A percentile compares a stretch with the other conserved stretches of the same genome.
These are phyloP conservation scores for Drosophila repleta DNA, from an alignment of 1,140 invertebrate genomes.

Conservation along the genomic window DNA sequence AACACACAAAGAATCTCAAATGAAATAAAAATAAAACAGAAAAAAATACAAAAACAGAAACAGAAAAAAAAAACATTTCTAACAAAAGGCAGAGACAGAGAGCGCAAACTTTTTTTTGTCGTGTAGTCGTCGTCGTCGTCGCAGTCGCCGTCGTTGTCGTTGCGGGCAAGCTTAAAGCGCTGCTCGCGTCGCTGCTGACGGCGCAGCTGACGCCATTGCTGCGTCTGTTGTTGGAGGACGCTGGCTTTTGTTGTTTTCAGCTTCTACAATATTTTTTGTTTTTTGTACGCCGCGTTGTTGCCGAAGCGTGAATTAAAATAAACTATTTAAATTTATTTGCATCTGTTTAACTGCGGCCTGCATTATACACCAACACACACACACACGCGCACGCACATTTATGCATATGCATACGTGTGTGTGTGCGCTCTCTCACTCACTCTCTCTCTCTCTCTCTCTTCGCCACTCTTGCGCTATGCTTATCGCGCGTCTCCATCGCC, in stretches of 20 bases:
- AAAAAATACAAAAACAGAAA: constrained; percentile 13
- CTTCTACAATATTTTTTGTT: constrained; percentile 21
- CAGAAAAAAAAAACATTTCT: constrained; percentile 40
- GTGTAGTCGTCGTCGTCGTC: constrained; percentile 17
- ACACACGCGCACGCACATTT: constrained; percentile 12
- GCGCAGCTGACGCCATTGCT: constrained; percentile 47
- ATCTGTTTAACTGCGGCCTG: constrained; percentile 80
- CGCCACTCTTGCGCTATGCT: constrained; percentile 24
- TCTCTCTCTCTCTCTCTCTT: constrained; percentile 32
- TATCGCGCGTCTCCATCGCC: constrained; percentile 74
- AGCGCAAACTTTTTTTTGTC: constrained; percentile 46
- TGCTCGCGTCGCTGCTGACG: constrained; percentile 34
- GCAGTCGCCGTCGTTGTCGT: constrained; percentile 14
- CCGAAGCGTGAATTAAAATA: constrained; percentile 80
- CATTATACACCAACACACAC: constrained; percentile 58
- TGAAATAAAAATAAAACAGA: constrained; percentile 23
- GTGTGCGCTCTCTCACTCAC: constrained; percentile 13
- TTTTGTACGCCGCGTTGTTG: constrained; percentile 64
- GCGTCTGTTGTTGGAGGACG: constrained; percentile 35
- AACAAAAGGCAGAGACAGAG: constrained; percentile 49
- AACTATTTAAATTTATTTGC: constrained; percentile 82
- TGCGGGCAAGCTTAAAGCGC: constrained; percentile 50
- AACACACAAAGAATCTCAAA: constrained; percentile 49
- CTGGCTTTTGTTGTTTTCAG: constrained; percentile 46
- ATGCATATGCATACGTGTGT: constrained; percentile 22